Evolutionary conservation across 2,797 vertebrate species (phyloP).

Genomic region (Thunnus albacares): DNA sequence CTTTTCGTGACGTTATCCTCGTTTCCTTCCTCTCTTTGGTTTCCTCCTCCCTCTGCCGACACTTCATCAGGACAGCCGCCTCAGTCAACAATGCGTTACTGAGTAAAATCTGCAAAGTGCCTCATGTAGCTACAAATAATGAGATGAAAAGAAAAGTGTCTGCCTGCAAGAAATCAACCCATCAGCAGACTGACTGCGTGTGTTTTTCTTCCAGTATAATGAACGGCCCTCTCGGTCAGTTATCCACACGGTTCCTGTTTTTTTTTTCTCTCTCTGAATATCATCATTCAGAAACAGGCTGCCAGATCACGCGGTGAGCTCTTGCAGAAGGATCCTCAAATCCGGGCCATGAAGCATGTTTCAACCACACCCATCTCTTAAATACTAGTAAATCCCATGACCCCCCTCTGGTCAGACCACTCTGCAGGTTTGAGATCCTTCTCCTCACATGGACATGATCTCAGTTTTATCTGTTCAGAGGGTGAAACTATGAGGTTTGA

Average conservation of each 20-base stretch:
- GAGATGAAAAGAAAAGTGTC: constrained; percentile 12
- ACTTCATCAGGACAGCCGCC: constrained; percentile 73
- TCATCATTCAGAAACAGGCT: constrained; percentile 59
- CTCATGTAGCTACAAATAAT: not conserved
- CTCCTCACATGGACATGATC: not conserved
- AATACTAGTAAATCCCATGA: constrained; percentile 61
- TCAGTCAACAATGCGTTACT: constrained; percentile 44
- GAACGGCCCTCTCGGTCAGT: constrained; percentile 29
- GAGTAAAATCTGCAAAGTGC: constrained; percentile 23
- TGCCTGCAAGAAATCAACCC: constrained; percentile 42
- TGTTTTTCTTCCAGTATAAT: not conserved
- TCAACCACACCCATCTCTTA: constrained; percentile 84
- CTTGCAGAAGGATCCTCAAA: constrained; percentile 67
- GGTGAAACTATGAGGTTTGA: not conserved
- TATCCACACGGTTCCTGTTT: constrained; percentile 54
- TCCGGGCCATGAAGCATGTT: constrained; percentile 66
- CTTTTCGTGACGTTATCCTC: constrained; percentile 80
- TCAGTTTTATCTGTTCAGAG: constrained; percentile 5
- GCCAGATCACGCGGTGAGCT: constrained; percentile 69
- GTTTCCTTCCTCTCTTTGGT: constrained; percentile 77
- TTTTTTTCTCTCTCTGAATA: constrained; percentile 22
- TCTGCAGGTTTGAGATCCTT: constrained; percentile 12
- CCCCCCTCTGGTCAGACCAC: constrained; percentile 46
- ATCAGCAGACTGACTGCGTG: constrained; percentile 27
- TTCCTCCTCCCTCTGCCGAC: constrained; percentile 69